Evolutionary conservation across 1,140 invertebrate species (phyloP), one percentile per base, ranked within the genome.

Genomic region (Caenorhabditis remanei): DNA sequence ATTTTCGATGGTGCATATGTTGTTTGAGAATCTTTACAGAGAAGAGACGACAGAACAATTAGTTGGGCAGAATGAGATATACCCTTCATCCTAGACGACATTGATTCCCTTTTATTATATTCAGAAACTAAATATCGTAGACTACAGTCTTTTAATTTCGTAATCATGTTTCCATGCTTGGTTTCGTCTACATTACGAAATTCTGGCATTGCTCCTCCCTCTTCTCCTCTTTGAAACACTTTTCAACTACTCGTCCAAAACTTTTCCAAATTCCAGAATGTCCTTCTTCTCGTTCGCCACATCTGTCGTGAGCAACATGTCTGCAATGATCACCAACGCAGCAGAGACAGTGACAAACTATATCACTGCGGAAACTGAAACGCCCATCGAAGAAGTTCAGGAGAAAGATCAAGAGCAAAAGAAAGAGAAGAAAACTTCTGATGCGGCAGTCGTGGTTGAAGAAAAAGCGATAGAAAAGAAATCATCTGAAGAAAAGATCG

Each of bases 221-320:
- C 16, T 53, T 53, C 50, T 53, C 55, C 13, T 58, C n/a, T 58
- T 58, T 58, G 4, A 58, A n/a, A 58, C 6, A 14, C 55, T 58
- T 19, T n/a, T 6, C 6, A 58, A 19, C 0, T n/a, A 9, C 32
- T 32, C 32, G 32, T 32, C 32, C 32, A 32, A 32, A 32, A 32
- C 32, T 32, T 32, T 32, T 32, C 32, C 0, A 32, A 2, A 32
- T 32, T 32, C 32, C 32, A 43, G 14, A 21, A 79, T 79, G 71
- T 79, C 71, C 6, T 79, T 21, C 71, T 79, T 79, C 43, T 50
- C 46, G 14, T 79, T 53, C 40, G 46, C 40, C 14, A n/a, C 43
- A 4, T 79, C 71, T 41, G n/a, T 79, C 21, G n/a, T 13, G 46
- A 50, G n/a, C 21, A 24, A 5, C 43, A n/a, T 79, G 13, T 46